Percentiles rank a stretch among this genome's conserved stretches.
Evolutionary conservation across 2,888 invertebrate species (phyloP).

Genomic region (Phalera bucephala): DNA sequence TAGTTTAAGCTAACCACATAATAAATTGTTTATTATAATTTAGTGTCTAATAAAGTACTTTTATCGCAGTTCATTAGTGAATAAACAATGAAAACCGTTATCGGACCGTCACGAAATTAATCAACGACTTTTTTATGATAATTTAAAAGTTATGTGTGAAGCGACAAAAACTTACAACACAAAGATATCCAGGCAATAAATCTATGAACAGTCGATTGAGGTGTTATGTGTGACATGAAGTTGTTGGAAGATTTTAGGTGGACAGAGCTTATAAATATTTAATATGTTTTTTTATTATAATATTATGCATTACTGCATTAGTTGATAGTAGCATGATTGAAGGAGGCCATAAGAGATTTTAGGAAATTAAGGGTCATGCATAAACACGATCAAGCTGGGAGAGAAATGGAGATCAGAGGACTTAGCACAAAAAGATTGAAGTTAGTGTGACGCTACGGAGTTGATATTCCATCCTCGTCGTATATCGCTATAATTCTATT

Average conservation of each 20-base stretch:
- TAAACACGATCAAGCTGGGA: too few species aligned
- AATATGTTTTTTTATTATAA: background rate
- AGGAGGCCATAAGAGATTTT: too few species aligned
- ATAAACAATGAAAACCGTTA: slow-evolving; percentile 1
- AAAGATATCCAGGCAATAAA: slow-evolving; percentile 27
- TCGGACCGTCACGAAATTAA: background rate
- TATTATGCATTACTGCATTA: background rate
- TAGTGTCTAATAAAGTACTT: background rate
- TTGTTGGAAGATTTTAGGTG: slow-evolving; percentile 8
- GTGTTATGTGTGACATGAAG: slow-evolving; percentile 31
- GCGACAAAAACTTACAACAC: slow-evolving; percentile 12
- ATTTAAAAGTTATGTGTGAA: slow-evolving; percentile 3
- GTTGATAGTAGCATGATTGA: too few species aligned
- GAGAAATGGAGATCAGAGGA: too few species aligned
- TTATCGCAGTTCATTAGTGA: slow-evolving; percentile 1
- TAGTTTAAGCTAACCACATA: too few species aligned
- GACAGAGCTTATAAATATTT: background rate
- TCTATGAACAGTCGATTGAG: slow-evolving; percentile 34
- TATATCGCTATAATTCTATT: too few species aligned
- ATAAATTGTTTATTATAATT: background rate
- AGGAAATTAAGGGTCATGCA: too few species aligned
- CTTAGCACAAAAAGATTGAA: too few species aligned
- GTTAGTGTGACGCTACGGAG: too few species aligned
- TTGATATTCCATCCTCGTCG: too few species aligned
- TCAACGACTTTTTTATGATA: slow-evolving; percentile 3